Percentiles rank a stretch among this genome's conserved stretches.
Conservation (phyloP, 2,113 vertebrate species). For the Meriones unguiculatus region DNA sequence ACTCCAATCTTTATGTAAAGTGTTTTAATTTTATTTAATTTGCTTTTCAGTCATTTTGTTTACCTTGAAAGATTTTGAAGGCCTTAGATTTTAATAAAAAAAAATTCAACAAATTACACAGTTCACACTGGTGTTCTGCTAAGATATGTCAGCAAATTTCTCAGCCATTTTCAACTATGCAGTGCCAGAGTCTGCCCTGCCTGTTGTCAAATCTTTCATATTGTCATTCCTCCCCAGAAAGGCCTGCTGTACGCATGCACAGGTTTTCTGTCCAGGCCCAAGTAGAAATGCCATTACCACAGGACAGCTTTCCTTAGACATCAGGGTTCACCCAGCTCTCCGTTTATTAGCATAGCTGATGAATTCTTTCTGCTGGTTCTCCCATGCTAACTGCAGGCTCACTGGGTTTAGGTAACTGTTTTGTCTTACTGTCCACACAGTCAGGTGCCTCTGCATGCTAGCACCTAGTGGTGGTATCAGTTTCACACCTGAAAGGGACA, state of each 20-base stretch:
- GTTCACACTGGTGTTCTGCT: neutral
- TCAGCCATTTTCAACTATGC: neutral
- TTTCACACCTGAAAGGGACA: neutral
- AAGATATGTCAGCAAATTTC: neutral
- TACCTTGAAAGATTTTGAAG: neutral
- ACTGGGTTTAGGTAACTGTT: neutral
- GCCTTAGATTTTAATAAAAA: neutral
- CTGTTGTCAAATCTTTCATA: neutral
- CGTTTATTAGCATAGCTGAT: neutral
- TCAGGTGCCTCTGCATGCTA: neutral
- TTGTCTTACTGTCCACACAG: neutral
- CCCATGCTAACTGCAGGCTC: neutral
- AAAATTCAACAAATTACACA: neutral
- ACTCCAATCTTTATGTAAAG: neutral
- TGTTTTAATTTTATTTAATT: conserved; percentile 47
- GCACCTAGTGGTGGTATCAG: neutral
- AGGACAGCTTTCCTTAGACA: neutral
- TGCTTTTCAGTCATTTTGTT: neutral
- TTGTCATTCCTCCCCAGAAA: neutral
- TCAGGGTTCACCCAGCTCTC: neutral
- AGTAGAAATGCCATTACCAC: neutral
- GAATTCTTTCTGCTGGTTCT: neutral
- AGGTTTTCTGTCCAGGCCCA: neutral
- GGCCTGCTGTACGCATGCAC: neutral
- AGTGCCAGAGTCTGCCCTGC: neutral